Evolutionary conservation across 1,140 invertebrate species (phyloP).

Genomic region (Scylla paramamosain): DNA sequence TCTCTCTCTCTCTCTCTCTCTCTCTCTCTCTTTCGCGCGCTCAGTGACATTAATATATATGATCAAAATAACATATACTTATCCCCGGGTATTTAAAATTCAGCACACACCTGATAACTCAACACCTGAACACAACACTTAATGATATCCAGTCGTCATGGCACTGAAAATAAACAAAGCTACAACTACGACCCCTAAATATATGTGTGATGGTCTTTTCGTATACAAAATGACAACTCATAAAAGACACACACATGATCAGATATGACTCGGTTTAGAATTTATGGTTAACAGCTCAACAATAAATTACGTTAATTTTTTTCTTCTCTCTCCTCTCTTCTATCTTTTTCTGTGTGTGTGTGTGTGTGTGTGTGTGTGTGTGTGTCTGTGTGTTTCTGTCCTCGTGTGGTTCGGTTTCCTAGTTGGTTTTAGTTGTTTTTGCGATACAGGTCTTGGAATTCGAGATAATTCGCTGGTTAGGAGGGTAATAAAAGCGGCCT

Average conservation of each 20-base stretch:
- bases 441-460: no score
- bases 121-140: constrained; percentile 7
- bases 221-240: neutral
- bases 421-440: no score
- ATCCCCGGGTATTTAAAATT: neutral
- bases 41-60: neutral
- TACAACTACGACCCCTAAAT: neutral
- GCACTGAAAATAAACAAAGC: neutral
- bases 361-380: no score
- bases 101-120: neutral
- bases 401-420: no score
- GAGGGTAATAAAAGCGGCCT: no score
- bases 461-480: no score
- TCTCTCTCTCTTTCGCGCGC: neutral
- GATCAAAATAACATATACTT: neutral
- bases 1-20: constrained; percentile 1
- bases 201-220: neutral
- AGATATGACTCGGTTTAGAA: neutral
- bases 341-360: neutral
- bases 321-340: neutral
- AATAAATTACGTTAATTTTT: neutral
- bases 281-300: neutral
- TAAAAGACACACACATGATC: neutral
- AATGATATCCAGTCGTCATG: neutral
- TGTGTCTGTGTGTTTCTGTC: no score